These are phyloP conservation scores for Anniella stebbinsi DNA, from an alignment of 2,797 vertebrate species.

Conservation along the genomic window DNA sequence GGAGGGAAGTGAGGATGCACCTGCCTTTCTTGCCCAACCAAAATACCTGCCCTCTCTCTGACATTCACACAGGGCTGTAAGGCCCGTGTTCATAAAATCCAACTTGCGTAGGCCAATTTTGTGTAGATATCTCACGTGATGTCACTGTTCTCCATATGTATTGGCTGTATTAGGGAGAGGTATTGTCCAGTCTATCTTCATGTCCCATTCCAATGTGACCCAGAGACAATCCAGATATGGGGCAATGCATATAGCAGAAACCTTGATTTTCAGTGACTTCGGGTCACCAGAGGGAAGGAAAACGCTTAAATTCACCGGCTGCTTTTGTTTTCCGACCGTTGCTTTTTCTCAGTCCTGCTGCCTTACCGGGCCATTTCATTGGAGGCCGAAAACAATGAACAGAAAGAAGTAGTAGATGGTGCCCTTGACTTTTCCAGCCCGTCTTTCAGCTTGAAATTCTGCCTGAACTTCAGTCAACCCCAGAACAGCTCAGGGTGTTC, in stretches of 20 bases:
- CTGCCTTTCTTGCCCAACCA: no score
- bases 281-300: not conserved
- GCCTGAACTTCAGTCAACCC: not conserved
- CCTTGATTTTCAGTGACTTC: no score
- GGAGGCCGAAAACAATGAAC: conserved; percentile 38
- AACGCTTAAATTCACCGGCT: conserved; percentile 16
- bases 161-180: no score
- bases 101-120: not conserved
- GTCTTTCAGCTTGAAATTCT: not conserved
- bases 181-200: no score
- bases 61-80: no score
- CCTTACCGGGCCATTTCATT: not conserved
- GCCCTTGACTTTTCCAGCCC: conserved; percentile 38
- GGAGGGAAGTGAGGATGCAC: not conserved
- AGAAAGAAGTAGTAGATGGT: not conserved
- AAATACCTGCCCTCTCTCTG: not conserved
- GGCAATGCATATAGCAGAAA: not conserved
- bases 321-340: conserved; percentile 22
- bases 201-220: no score
- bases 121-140: not conserved
- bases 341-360: not conserved
- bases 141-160: no score
- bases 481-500: not conserved
- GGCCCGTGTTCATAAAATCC: not conserved
- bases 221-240: not conserved